Percentiles rank a stretch among this genome's conserved stretches.
phyloP scores from a whole-genome alignment of 2,113 vertebrate genomes.

The Dunckerocampus dactyliophorus region DNA sequence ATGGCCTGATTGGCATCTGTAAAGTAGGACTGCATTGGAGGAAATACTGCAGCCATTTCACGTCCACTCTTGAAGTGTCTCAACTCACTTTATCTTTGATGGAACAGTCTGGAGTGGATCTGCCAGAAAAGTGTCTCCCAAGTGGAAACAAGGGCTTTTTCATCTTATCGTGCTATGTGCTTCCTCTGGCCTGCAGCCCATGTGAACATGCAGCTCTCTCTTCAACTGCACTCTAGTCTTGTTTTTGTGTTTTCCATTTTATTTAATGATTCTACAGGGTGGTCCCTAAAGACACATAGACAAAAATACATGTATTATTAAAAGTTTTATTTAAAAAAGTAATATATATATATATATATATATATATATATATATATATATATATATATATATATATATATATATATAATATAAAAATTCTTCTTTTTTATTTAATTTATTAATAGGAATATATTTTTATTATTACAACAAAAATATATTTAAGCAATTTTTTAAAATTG shows the following conservation, averaged over 20 bases:
- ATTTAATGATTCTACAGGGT: not conserved
- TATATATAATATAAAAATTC: too few relatives aligned
- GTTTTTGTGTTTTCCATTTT: not conserved
- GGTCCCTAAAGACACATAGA: too few relatives aligned
- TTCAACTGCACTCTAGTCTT: not conserved
- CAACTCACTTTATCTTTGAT: conserved; percentile 18
- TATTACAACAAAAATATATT: too few relatives aligned
- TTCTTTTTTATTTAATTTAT: too few relatives aligned
- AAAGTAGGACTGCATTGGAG: not conserved
- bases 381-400: too few relatives aligned
- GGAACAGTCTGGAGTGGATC: conserved; percentile 21
- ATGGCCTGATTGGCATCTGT: not conserved
- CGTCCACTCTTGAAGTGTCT: conserved; percentile 16
- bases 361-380: too few relatives aligned
- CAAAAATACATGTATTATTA: not conserved
- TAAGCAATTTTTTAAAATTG: too few relatives aligned
- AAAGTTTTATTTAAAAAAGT: not conserved
- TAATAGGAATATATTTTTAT: not conserved
- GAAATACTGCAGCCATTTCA: not conserved
- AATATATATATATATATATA: too few relatives aligned
- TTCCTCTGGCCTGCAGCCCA: conserved; percentile 11
- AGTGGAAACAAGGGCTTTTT: conserved; percentile 28
- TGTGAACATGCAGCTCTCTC: not conserved
- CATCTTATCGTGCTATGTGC: conserved; percentile 24
- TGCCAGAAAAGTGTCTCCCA: conserved; percentile 21